Base-by-base conservation (phyloP, 1,140 invertebrate genomes). In the Pomacea maculata region DNA sequence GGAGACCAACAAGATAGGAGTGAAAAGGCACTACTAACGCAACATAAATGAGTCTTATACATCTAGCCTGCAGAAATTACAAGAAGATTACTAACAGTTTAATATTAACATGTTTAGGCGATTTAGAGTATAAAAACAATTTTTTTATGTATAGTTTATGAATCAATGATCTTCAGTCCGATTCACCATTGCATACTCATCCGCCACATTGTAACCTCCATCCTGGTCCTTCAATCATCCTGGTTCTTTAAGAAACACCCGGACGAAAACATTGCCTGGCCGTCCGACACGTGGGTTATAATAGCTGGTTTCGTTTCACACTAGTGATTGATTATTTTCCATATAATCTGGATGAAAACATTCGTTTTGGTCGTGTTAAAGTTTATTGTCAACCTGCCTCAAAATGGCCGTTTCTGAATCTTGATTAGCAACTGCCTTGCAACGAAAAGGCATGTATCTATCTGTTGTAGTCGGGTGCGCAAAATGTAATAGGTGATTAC, bases 201-300 rank as follows among this genome's bases (percentile, higher is more conserved):
- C 34, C 72, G 72, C 54, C 54, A 5, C 34, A 74, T 45, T 52
- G 34, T 45, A 80, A 74, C 75, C 81, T 83, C 75, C 83, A 83
- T 85, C 84, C 81, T 86, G 84, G 84, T 83, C 79, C 78, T 61
- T 83, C 78, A 74, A 79, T 85, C 87, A 88, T 88, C 87, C 87
- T 88, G 87, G 87, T 84, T 83, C 83, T 87, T 88, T 75, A 81
- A 83, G 81, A 86, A 85, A 79, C 80, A 82, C 87, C 87, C 87
- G 87, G 81, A 87, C 87, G 86, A 87, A 88, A 88, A 88, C 87
- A 88, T 86, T 82, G 80, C 29, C 70, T 73, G 70, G 78, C 54
- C 70, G 68, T 67, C 70, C 80, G 68, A 70, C 77, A 86, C 85
- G 85, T 86, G 85, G 82, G 83, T 81, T 76, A 74, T 7, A 21